Base-by-base conservation (phyloP, 1,140 invertebrate species). In the Meloidogyne floridensis region DNA sequence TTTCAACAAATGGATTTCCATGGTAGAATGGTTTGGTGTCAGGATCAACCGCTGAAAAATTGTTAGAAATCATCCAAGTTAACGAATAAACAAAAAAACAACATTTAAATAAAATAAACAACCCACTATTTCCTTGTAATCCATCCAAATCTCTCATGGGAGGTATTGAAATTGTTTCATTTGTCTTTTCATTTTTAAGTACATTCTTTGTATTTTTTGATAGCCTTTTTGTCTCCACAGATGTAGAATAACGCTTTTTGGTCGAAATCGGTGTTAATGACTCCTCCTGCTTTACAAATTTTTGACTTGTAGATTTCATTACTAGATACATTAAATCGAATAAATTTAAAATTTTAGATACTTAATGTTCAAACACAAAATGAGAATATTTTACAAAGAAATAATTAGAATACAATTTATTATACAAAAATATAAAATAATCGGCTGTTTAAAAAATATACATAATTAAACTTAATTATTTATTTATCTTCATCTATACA, bases 1-100 rank as follows among this genome's bases (percentile, higher is more conserved):
- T 93, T 92, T 99, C 97, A 8, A 98, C 95, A 89, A 95, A 94
- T 10, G 96, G 96, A 93, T 98, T 99, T 2, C 97, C 97, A 53
- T 81, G 79, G 42, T 69, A 74, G 42, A 81, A 81, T 11, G 72
- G 43, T 13, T 77, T 75, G 8, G n/a, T 42, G 15, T 81, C 53
- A 3, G 76, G 56, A 71, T 53, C 80, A 7, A 6, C n/a, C 7
- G 59, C 59, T 65, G 7, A 65, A 65, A 65, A 65, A 47, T 47
- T 47, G 7, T 47, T 47, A 47, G 47, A 47, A 3, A 47, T 47
- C 32, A 32, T 2, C 32, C 32, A 32, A 32, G 32, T 32, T 32
- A 32, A 2, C 32, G 1, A 32, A 32, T 6, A 6, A 47, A 47
- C 47, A 47, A 47, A 47, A 47, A 47, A 47, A 47, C 4, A 47